These are phyloP conservation scores for Coremacera marginata DNA, from an alignment of 2,888 invertebrate genomes.

Conservation along the genomic window DNA sequence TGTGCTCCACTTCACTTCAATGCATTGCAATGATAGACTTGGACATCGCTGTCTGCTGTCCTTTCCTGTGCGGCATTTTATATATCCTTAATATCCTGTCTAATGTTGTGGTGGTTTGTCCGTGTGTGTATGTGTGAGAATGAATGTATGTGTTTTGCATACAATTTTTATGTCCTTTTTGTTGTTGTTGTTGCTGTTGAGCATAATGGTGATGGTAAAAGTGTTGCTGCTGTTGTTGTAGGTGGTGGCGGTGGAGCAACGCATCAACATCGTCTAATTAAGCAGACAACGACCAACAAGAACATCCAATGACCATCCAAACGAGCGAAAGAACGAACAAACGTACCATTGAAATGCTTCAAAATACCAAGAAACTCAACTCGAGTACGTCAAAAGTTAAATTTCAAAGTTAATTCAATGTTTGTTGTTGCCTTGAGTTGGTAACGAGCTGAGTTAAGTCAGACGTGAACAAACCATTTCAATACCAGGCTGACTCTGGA, in stretches of 20 bases:
- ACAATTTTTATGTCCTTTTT: not conserved
- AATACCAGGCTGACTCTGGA: no score
- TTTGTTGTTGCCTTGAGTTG: not conserved
- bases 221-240: conserved; percentile 26
- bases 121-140: not conserved
- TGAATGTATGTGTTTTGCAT: not conserved
- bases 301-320: not conserved
- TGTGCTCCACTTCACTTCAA: not conserved
- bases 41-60: not conserved
- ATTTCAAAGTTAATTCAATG: conserved; percentile 21
- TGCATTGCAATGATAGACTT: not conserved
- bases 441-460: not conserved
- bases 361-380: conserved; percentile 20
- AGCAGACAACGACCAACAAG: conserved; percentile 31
- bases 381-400: conserved; percentile 18
- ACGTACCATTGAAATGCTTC: conserved; percentile 10
- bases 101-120: not conserved
- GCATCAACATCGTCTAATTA: conserved; percentile 43
- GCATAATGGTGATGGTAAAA: not conserved
- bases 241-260: conserved; percentile 32
- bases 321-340: not conserved
- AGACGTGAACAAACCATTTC: no score
- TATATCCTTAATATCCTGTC: conserved; percentile 13
- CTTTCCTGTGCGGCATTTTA: not conserved
- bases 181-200: conserved; percentile 2